Conservation (phyloP, 2,888 invertebrate genomes). For the Microctonus brassicae region DNA sequence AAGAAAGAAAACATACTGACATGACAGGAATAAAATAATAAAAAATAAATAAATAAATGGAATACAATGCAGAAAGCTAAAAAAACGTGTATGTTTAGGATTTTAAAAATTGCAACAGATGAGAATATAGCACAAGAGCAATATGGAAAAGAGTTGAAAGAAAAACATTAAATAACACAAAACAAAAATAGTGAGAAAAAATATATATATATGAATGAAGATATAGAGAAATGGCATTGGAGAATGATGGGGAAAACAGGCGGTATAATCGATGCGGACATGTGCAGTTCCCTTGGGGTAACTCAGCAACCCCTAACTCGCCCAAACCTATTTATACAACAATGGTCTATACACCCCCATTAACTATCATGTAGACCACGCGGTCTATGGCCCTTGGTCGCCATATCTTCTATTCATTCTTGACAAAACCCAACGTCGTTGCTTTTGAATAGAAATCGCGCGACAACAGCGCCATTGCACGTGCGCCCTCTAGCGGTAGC, state of each 20-base stretch:
- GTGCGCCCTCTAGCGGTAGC: conserved; percentile 29
- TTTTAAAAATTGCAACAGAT: too few species aligned
- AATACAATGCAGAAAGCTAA: too few species aligned
- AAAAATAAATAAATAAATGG: neutral
- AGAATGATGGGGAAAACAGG: conserved; percentile 37
- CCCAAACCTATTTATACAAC: conserved; percentile 71
- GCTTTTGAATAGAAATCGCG: neutral
- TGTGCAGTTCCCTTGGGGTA: conserved; percentile 69
- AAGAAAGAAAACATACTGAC: neutral
- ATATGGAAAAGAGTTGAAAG: neutral
- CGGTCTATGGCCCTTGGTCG: conserved; percentile 39
- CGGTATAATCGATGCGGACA: conserved; percentile 69
- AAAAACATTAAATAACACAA: neutral
- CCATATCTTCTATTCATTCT: neutral
- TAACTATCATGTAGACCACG: conserved; percentile 65
- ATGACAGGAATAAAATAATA: neutral
- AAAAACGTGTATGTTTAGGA: too few species aligned
- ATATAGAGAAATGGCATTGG: neutral
- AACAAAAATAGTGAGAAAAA: conserved; percentile 6
- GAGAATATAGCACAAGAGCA: neutral
- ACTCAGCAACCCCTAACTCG: conserved; percentile 68
- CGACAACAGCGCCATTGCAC: conserved; percentile 9
- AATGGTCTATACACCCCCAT: conserved; percentile 67
- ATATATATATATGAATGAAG: neutral
- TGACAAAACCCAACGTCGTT: neutral